These are phyloP conservation scores for Hypotaenidia philippensis DNA, from an alignment of 2,797 vertebrate genomes.

Conservation along the genomic window DNA sequence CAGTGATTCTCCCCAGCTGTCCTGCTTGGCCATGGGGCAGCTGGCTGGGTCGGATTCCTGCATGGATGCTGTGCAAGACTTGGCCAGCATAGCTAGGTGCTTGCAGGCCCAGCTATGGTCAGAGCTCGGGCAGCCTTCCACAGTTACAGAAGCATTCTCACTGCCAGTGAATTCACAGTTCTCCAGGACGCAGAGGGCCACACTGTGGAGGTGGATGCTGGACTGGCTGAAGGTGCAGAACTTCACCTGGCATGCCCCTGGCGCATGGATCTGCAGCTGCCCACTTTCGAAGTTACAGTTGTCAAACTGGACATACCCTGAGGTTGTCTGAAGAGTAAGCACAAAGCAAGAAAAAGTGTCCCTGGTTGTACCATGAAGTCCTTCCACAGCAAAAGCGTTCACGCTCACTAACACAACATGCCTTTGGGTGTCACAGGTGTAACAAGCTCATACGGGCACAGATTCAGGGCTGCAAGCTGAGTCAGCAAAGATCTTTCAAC, in stretches of 20 bases:
- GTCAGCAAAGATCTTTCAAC: background rate
- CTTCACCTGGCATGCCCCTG: conserved; percentile 91
- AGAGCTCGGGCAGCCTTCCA: conserved; percentile 88
- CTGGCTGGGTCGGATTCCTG: background rate
- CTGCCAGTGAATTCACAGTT: conserved; percentile 93
- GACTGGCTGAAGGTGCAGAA: conserved; percentile 93
- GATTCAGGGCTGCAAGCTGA: background rate
- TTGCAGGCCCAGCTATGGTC: conserved; percentile 94
- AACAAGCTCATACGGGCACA: background rate
- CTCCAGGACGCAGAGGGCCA: conserved; percentile 89
- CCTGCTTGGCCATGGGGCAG: background rate
- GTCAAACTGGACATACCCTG: conserved; percentile 91
- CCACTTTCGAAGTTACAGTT: conserved; percentile 93
- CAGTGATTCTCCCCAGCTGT: conserved; percentile 34
- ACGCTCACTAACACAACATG: rapidly evolving
- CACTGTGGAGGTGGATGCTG: conserved; percentile 86
- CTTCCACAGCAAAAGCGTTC: background rate
- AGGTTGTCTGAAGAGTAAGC: conserved; percentile 83
- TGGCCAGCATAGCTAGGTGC: conserved; percentile 86
- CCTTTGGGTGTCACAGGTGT: rapidly evolving
- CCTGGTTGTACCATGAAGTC: background rate
- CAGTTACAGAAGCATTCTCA: conserved; percentile 89
- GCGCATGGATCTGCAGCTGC: conserved; percentile 89
- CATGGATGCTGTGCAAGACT: conserved; percentile 73
- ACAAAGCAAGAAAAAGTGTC: background rate